Base-by-base conservation (phyloP, 2,113 vertebrate species). In the Poicephalus meyeri region DNA sequence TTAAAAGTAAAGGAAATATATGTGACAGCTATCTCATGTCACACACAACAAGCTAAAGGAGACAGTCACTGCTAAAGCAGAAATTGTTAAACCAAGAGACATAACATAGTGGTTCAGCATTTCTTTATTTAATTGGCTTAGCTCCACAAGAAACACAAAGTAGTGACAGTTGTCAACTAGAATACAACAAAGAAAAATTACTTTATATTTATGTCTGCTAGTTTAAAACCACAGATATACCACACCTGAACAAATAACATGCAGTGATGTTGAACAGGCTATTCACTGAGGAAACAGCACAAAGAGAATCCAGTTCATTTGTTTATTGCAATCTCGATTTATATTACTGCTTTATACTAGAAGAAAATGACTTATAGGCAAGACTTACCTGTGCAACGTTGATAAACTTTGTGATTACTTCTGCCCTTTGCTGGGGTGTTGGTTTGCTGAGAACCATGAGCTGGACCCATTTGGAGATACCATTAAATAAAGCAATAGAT, bases 371-470 rank as follows among this genome's bases (percentile, higher is more conserved):
- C 11, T 89, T 21, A 39, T 56, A 58, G 26, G 16, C 31, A 53
- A 72, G 58, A 77, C 86, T 81, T 98, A 99, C 99, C 98, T 99
- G 98, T 64, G 99, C 99, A 91, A 99, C 99, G 66, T 99, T 98
- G 96, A 99, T 99, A 97, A 99, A 99, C 95, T 99, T 99, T 74
- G 99, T 99, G 97, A 99, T 99, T 91, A 99, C 99, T 86, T 99
- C 98, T 70, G 99, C 99, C 26, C 99, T 98, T 97, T 99, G 99
- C 94, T 99, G 99, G 29, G 99, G 98, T 11, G 99, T 99, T 50
- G 99, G 99, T 95, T 99, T 99, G 97, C 99, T 99, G 82, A 99
- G 99, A 91, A 99, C 99, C 99, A 99, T 99, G 91, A 99, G 97
- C 86, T 99, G 99, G 73, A 99, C 99, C 99, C 99, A 99, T 94